phyloP scores from a whole-genome alignment of 2,888 invertebrate species.

The Athalia rosae region DNA sequence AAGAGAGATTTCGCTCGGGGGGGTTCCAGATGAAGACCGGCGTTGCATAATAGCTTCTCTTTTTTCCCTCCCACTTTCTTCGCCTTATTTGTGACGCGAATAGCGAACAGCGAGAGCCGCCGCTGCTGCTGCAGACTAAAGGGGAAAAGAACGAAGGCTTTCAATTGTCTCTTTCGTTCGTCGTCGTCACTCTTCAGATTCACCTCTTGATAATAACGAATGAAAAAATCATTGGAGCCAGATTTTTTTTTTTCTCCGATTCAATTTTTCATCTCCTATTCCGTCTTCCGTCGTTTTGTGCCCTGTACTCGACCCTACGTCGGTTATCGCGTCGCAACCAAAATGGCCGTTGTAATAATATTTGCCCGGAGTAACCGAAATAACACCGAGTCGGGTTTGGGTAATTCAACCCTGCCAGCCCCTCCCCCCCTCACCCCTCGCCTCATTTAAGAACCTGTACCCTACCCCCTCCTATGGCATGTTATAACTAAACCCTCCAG shows the following conservation, averaged over 20 bases:
- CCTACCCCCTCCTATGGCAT: background rate
- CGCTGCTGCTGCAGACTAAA: background rate
- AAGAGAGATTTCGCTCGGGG: background rate
- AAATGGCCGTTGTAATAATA: slow-evolving; percentile 14
- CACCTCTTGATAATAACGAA: background rate
- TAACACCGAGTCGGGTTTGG: slow-evolving; percentile 32
- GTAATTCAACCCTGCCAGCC: slow-evolving; percentile 7
- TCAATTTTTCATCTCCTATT: too few species aligned
- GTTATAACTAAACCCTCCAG: slow-evolving; percentile 40
- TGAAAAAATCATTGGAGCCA: background rate
- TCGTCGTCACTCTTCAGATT: background rate
- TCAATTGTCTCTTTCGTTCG: background rate
- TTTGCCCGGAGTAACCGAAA: slow-evolving; percentile 23
- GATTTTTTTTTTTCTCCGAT: too few species aligned
- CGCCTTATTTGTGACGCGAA: background rate
- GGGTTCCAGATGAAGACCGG: background rate
- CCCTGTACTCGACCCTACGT: too few species aligned
- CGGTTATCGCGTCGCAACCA: slow-evolving; percentile 12
- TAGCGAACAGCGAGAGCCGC: background rate
- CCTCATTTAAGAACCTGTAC: slow-evolving; percentile 4
- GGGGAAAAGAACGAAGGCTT: background rate
- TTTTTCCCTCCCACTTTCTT: background rate
- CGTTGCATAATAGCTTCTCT: background rate
- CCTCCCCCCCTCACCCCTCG: slow-evolving; percentile 33
- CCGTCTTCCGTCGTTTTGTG: too few species aligned